Base-by-base conservation (phyloP, 2,797 vertebrate genomes). In the Hoplostethus mediterraneus region DNA sequence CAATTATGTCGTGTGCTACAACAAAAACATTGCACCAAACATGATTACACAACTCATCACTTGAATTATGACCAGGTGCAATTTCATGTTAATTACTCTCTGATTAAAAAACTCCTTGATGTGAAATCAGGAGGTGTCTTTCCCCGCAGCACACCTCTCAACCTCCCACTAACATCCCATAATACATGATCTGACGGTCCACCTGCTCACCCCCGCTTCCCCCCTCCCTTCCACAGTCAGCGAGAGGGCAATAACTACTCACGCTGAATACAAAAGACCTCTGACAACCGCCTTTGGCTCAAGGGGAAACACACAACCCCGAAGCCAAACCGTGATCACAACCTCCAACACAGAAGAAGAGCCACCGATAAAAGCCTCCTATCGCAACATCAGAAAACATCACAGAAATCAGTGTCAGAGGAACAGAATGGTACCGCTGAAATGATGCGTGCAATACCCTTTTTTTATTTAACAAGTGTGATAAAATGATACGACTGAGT, bases 191-290 rank as follows among this genome's bases (percentile, higher is more conserved):
- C 72, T 68, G 73, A 82, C 65, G 12, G 73, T 83, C 80, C 90
- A 87, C 87, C 88, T 89, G 86, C 86, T 89, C 81, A 3, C 52
- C 71, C 71, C 14, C 10, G 60, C 56, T 56, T 36, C 65, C 63
- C 71, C 49, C 30, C 74, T 57, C 76, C 77, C 53, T 38, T 42
- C 53, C 71, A 28, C 88, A 75, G 75, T 40, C 79, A 68, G 73
- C 42, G 68, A 85, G 81, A 85, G 81, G 82, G 78, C 86, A 79
- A 71, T 82, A 85, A 85, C 70, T 72, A 87, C 87, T 78, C 77
- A 16, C 54, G 11, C 82, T 82, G 89, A 89, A 92, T 90, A 90
- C 91, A 85, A 91, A 93, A 68, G 77, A 90, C 78, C 82, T 75
- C 79, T 69, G 83, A 87, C 80, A 84, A 67, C 52, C 16, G 77